A percentile compares a stretch with the other conserved stretches of the same genome.
Evolutionary conservation across 2,113 vertebrate species (phyloP).

Genomic region (Turdus rufiventris): DNA sequence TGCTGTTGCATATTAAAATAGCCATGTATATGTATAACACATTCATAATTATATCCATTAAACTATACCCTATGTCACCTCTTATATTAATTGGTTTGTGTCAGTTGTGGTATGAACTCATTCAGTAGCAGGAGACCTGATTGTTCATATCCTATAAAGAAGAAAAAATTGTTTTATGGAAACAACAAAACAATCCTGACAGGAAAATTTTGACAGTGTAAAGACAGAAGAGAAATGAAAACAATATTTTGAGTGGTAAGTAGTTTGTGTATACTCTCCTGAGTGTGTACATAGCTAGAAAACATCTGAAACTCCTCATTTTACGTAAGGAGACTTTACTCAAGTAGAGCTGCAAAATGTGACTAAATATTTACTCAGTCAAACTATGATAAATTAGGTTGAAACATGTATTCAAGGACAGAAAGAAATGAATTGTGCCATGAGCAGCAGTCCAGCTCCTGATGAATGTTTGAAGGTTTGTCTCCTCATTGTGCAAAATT

Average conservation of each 20-base stretch:
- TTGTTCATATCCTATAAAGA: not conserved
- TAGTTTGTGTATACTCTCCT: not conserved
- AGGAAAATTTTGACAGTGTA: not conserved
- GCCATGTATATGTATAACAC: not conserved
- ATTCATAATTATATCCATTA: not conserved
- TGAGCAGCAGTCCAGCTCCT: not conserved
- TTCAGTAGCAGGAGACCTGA: not conserved
- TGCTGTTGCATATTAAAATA: not conserved
- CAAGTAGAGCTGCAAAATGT: not conserved
- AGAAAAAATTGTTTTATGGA: conserved; percentile 1
- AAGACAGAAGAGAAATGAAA: not conserved
- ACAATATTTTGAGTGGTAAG: not conserved
- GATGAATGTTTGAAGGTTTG: not conserved
- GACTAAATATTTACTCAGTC: not conserved
- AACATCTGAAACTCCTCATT: not conserved
- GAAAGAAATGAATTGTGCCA: not conserved
- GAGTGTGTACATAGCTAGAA: not conserved
- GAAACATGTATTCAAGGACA: not conserved
- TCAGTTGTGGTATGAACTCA: not conserved
- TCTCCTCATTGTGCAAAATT: not conserved
- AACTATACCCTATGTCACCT: not conserved
- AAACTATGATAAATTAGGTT: not conserved
- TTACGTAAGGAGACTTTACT: not conserved
- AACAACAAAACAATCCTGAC: not conserved
- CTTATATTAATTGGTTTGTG: not conserved